These are phyloP conservation scores for Etheostoma spectabile DNA, from an alignment of 2,113 vertebrate genomes.

Conservation along the genomic window DNA sequence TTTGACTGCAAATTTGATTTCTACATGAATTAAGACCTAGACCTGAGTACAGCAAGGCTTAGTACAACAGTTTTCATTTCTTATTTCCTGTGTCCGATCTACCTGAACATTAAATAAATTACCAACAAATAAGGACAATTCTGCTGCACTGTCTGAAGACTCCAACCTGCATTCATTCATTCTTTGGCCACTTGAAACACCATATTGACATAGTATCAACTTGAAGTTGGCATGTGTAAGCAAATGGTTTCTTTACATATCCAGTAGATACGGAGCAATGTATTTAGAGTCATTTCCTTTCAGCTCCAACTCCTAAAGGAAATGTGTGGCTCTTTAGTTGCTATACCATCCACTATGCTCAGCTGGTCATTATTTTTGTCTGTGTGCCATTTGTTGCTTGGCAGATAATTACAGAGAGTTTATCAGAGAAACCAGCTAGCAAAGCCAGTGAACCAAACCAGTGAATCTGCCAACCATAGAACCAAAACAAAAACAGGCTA, in stretches of 20 bases:
- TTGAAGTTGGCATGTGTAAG: not conserved
- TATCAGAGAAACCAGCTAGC: not conserved
- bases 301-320: not conserved
- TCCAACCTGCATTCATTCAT: not conserved
- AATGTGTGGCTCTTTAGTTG: not conserved
- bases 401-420: not conserved
- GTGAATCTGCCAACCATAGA: not conserved
- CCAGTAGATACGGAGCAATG: too few relatives aligned
- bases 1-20: constrained; percentile 6
- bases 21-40: constrained; percentile 5
- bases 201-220: not conserved
- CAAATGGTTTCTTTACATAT: not conserved
- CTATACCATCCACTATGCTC: not conserved
- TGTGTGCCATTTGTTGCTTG: not conserved
- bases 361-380: not conserved
- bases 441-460: not conserved
- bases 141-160: not conserved
- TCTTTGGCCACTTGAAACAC: not conserved
- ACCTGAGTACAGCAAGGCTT: not conserved
- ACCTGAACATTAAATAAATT: not conserved
- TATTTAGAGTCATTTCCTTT: not conserved
- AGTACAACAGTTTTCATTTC: not conserved
- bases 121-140: not conserved
- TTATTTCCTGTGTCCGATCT: not conserved
- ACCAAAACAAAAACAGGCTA: not conserved